Evolutionary conservation across 2,797 vertebrate genomes (phyloP).

Genomic region (Galago senegalensis): DNA sequence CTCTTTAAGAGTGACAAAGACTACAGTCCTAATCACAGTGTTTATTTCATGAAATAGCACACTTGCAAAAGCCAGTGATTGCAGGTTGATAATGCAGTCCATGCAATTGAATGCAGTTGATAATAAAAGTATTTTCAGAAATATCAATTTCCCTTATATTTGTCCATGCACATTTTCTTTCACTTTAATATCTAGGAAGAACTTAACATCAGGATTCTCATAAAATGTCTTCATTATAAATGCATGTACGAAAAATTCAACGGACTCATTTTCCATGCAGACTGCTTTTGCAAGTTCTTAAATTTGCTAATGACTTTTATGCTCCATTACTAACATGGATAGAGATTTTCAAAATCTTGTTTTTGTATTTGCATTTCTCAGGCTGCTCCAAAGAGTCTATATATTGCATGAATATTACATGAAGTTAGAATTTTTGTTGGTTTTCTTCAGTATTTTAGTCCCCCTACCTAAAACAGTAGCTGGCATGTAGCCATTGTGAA

Average conservation of each 20-base stretch:
- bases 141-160: conserved; percentile 93
- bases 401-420: not conserved
- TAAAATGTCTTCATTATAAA: conserved; percentile 14
- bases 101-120: conserved; percentile 82
- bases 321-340: not conserved
- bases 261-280: not conserved
- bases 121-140: conserved; percentile 93
- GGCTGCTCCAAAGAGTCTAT: not conserved
- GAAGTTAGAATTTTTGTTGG: not conserved
- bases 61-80: conserved; percentile 91
- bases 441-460: conserved; percentile 12
- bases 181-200: conserved; percentile 88
- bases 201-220: conserved; percentile 8
- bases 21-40: conserved; percentile 87
- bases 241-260: not conserved
- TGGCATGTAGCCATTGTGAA: not conserved
- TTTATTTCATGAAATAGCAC: conserved; percentile 91
- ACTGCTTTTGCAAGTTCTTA: not conserved
- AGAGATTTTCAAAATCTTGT: not conserved
- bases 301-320: not conserved
- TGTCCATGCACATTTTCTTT: conserved; percentile 90
- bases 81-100: no score
- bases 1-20: conserved; percentile 92
- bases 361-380: not conserved
- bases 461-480: not conserved